Percentiles rank a stretch among this genome's conserved stretches.
phyloP scores from a whole-genome alignment of 2,797 vertebrate species.

The Kryptopterus vitreolus region DNA sequence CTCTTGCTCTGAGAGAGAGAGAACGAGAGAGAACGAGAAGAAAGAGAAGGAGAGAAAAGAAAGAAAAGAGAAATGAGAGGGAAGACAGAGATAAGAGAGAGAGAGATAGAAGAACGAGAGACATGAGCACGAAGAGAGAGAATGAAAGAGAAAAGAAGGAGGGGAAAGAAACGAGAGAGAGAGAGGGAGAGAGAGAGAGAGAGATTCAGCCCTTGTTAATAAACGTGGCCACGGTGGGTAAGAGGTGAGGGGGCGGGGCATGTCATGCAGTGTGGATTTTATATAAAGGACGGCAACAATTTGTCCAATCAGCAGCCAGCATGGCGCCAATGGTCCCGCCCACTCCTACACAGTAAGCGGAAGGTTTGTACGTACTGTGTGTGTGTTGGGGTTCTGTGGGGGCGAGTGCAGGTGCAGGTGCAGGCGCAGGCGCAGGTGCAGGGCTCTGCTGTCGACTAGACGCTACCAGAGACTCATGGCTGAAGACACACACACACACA shows the following conservation, averaged over 20 bases:
- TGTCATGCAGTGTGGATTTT: not conserved
- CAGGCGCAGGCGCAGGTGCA: not conserved
- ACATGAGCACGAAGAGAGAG: not conserved
- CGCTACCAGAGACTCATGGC: conserved; percentile 7
- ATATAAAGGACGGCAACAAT: not conserved
- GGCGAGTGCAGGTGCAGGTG: not conserved
- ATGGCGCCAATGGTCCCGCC: not conserved
- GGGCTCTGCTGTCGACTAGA: conserved; percentile 19
- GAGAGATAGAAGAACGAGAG: not conserved
- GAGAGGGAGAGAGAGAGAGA: not conserved
- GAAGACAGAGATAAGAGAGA: conserved; percentile 25
- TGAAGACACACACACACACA: not conserved
- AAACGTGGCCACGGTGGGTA: not conserved
- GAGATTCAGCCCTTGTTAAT: not conserved
- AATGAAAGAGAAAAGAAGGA: not conserved
- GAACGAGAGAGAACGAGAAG: not conserved
- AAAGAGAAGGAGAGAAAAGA: not conserved
- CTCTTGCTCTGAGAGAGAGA: conserved; percentile 52
- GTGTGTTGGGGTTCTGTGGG: conserved; percentile 16
- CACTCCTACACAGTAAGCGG: not conserved
- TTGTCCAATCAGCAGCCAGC: conserved; percentile 3
- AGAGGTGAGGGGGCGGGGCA: not conserved
- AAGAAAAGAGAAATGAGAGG: too few relatives aligned
- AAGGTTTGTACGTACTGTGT: conserved; percentile 18
- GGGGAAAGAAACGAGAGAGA: not conserved